A percentile compares a stretch with the other conserved stretches of the same genome.
These are phyloP conservation scores for Psilanteris sp. DNA, from an alignment of 1,140 invertebrate species.

Conservation along the genomic window DNA sequence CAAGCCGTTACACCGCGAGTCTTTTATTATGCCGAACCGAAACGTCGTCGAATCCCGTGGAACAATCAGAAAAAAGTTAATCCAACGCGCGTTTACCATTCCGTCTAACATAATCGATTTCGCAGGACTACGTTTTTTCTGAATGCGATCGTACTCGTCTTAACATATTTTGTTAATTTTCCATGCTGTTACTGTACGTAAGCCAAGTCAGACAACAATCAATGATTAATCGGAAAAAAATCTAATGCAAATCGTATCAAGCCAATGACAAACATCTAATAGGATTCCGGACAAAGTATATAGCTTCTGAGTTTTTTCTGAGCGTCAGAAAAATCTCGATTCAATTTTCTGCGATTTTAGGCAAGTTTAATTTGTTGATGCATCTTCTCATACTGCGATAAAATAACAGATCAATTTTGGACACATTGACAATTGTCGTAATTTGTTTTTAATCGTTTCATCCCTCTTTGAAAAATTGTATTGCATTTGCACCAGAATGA, in stretches of 20 bases:
- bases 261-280: slow-evolving; percentile 58
- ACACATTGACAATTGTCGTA: slow-evolving; percentile 4
- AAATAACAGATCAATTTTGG: neutral
- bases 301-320: too few species aligned
- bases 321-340: too few species aligned
- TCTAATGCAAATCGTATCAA: slow-evolving; percentile 70
- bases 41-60: too few species aligned
- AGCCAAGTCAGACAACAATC: slow-evolving; percentile 74
- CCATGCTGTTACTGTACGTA: slow-evolving; percentile 77
- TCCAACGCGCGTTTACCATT: too few species aligned
- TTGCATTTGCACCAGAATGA: slow-evolving; percentile 6
- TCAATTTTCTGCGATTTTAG: slow-evolving; percentile 18
- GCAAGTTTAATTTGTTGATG: slow-evolving; percentile 8
- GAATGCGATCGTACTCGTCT: slow-evolving; percentile 18
- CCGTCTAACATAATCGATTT: too few species aligned
- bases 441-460: slow-evolving; percentile 1
- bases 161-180: slow-evolving; percentile 43
- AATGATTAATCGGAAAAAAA: slow-evolving; percentile 69
- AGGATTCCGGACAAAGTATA: too few species aligned
- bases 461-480: slow-evolving; percentile 13
- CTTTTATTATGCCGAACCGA: too few species aligned
- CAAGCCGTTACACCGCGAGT: too few species aligned
- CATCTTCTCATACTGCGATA: neutral
- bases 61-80: neutral
- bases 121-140: neutral